Evolutionary conservation across 2,797 vertebrate genomes (phyloP).

Genomic region (Lindbergichthys nudifrons): DNA sequence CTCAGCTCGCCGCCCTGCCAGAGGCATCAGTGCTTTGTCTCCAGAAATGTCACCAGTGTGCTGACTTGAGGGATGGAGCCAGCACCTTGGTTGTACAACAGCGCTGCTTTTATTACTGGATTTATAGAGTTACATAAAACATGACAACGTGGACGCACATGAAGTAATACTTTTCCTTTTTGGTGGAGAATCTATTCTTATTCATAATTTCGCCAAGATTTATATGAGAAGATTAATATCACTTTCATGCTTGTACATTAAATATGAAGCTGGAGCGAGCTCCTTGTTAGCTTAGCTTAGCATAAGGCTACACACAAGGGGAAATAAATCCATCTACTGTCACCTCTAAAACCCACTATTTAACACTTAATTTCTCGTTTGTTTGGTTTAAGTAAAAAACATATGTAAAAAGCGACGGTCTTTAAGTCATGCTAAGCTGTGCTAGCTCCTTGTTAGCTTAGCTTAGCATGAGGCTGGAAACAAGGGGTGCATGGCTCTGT

Average conservation of each 20-base stretch:
- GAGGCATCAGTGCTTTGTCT: conserved; percentile 59
- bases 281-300: conserved; percentile 1
- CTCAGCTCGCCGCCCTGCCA: conserved; percentile 57
- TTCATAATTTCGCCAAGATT: background rate
- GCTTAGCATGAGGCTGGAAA: background rate
- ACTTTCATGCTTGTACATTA: background rate
- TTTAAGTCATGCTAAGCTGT: no score
- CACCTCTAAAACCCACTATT: background rate
- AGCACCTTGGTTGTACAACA: conserved; percentile 6
- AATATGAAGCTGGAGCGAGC: background rate
- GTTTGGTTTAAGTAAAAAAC: no score
- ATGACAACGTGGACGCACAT: background rate
- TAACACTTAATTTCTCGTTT: background rate
- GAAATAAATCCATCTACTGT: background rate
- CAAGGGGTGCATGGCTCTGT: no score
- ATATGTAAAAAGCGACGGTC: no score
- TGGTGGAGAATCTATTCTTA: background rate
- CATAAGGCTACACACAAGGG: background rate
- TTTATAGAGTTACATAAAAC: conserved; percentile 14
- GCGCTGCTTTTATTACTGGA: conserved; percentile 12
- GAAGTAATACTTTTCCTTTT: background rate
- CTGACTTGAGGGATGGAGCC: conserved; percentile 38
- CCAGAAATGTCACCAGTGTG: conserved; percentile 48
- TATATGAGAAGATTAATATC: background rate
- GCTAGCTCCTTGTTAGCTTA: conserved; percentile 1